Conservation (phyloP, 2,113 vertebrate species). For the Cephalopholis sonnerati region DNA sequence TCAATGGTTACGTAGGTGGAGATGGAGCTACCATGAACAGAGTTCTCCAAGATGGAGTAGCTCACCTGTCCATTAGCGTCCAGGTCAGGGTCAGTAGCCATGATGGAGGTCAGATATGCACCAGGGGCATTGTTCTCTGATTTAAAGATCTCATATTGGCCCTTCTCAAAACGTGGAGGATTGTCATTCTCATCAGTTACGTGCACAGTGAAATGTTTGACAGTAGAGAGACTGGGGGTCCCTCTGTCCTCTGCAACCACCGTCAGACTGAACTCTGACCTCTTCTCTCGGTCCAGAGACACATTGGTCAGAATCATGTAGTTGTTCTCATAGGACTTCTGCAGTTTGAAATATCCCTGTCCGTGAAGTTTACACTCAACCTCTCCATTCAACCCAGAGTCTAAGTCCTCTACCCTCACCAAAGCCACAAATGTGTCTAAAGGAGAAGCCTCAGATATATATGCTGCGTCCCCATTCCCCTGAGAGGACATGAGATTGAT, state of each 20-base stretch:
- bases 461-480: slow-evolving; percentile 92
- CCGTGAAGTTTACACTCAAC: slow-evolving; percentile 92
- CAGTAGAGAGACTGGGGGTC: slow-evolving; percentile 91
- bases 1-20: slow-evolving; percentile 97
- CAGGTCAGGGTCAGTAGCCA: slow-evolving; percentile 93
- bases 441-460: slow-evolving; percentile 91
- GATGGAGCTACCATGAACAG: slow-evolving; percentile 90
- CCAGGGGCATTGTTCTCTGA: slow-evolving; percentile 96
- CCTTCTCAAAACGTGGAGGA: slow-evolving; percentile 93
- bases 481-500: slow-evolving; percentile 93
- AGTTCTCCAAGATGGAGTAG: slow-evolving; percentile 93
- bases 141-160: slow-evolving; percentile 93
- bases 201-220: slow-evolving; percentile 96
- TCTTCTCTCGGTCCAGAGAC: slow-evolving; percentile 93
- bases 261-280: slow-evolving; percentile 95
- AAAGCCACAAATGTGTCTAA: slow-evolving; percentile 95
- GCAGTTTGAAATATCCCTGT: slow-evolving; percentile 94
- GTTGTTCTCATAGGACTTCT: slow-evolving; percentile 96
- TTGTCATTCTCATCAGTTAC: slow-evolving; percentile 97
- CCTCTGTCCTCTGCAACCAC: slow-evolving; percentile 95
- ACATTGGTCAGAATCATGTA: slow-evolving; percentile 96
- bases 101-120: slow-evolving; percentile 91
- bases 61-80: slow-evolving; percentile 95
- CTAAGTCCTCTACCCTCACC: slow-evolving; percentile 94
- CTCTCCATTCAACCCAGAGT: slow-evolving; percentile 94